A percentile compares a stretch with the other conserved stretches of the same genome.
Conservation (phyloP, 2,888 invertebrate species). For the Spatulosminthurus flaviceps region DNA sequence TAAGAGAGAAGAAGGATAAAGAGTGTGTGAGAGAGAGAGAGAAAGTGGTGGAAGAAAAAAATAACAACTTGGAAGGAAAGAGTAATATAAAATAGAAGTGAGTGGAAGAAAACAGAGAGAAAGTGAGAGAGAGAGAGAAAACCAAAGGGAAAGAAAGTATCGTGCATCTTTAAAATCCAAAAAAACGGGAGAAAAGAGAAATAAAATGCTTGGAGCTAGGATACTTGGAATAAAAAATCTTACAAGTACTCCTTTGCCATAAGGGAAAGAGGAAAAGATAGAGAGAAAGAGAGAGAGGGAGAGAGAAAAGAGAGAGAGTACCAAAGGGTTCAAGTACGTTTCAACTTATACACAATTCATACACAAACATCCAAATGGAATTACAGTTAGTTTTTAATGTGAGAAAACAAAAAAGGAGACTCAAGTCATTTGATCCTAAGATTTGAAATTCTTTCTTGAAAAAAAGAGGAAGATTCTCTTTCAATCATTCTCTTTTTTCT, state of each 20-base stretch:
- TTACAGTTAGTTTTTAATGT: conserved; percentile 26
- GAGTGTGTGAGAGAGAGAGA: too few relatives aligned
- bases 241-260: not conserved
- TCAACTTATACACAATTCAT: conserved; percentile 15
- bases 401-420: conserved; percentile 14
- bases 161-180: too few relatives aligned
- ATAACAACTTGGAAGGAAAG: too few relatives aligned
- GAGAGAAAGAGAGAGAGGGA: conserved; percentile 10
- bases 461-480: not conserved
- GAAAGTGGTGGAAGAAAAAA: too few relatives aligned
- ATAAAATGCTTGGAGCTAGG: not conserved
- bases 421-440: conserved; percentile 33
- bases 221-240: conserved; percentile 9
- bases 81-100: too few relatives aligned
- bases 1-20: not conserved
- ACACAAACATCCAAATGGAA: not conserved
- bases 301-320: not conserved
- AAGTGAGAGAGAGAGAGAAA: not conserved
- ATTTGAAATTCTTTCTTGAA: conserved; percentile 25
- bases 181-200: not conserved
- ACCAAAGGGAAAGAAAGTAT: not conserved
- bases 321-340: not conserved
- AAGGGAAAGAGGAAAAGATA: not conserved
- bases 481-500: not conserved
- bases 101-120: too few relatives aligned